phyloP scores from a whole-genome alignment of 2,113 vertebrate species.

The Cyprinodon brontotheroides region DNA sequence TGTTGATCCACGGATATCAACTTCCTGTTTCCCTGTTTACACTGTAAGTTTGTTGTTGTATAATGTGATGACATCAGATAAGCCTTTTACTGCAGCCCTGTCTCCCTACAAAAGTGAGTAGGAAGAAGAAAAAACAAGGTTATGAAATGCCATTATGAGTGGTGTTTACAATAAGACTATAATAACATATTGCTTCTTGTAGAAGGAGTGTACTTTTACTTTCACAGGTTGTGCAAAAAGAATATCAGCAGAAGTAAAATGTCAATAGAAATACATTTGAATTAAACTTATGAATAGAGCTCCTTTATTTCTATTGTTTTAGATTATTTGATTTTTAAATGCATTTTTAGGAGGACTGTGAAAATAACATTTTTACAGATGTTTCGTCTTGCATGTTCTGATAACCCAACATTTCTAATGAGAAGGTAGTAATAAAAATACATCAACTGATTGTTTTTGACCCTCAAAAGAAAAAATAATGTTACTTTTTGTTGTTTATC shows the following conservation, averaged over 20 bases:
- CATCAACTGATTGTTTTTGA: no score
- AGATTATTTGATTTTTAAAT: background rate
- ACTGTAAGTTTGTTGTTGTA: slow-evolving; percentile 61
- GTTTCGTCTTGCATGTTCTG: background rate
- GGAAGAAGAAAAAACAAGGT: slow-evolving; percentile 51
- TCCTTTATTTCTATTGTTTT: background rate
- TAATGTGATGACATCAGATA: slow-evolving; percentile 70
- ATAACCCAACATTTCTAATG: background rate
- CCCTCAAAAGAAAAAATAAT: no score
- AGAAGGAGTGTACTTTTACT: slow-evolving; percentile 34
- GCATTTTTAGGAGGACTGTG: background rate
- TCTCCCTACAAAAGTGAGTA: slow-evolving; percentile 31
- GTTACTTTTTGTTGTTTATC: no score
- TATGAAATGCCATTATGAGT: slow-evolving; percentile 49
- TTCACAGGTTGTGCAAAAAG: slow-evolving; percentile 25
- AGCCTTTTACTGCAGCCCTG: slow-evolving; percentile 19
- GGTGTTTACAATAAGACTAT: slow-evolving; percentile 49
- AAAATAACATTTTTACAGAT: background rate
- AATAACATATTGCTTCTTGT: slow-evolving; percentile 68
- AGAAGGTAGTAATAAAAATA: background rate
- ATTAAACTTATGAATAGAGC: background rate
- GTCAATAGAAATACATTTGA: background rate
- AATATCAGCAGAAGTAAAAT: slow-evolving; percentile 28
- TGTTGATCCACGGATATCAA: slow-evolving; percentile 57
- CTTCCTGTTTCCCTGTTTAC: slow-evolving; percentile 79